A percentile compares a stretch with the other conserved stretches of the same genome.
Conservation (phyloP, 2,797 vertebrate genomes). For the Chelidonichthys spinosus region DNA sequence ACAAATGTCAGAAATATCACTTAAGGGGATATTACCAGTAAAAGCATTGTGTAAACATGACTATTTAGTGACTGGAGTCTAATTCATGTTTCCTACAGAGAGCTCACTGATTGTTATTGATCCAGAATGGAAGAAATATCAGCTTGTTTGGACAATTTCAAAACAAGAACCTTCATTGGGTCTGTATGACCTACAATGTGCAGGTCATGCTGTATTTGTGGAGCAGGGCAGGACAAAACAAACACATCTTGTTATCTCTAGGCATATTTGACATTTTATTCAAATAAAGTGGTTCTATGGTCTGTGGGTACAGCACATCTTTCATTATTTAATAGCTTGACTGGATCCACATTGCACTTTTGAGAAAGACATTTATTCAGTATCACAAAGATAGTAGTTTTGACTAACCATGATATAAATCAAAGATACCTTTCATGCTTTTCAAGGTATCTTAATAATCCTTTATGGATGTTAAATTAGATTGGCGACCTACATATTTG, state of each 20-base stretch:
- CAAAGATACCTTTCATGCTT: no score
- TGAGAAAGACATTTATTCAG: no score
- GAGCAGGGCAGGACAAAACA: slow-evolving; percentile 21
- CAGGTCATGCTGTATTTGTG: slow-evolving; percentile 27
- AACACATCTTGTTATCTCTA: slow-evolving; percentile 48
- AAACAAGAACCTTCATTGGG: slow-evolving; percentile 52
- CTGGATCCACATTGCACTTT: no score
- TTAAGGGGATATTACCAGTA: neutral
- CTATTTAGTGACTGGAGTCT: neutral
- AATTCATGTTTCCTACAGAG: neutral
- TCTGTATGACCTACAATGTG: slow-evolving; percentile 52
- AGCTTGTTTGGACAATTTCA: slow-evolving; percentile 44
- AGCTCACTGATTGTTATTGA: slow-evolving; percentile 7
- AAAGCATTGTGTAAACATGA: neutral
- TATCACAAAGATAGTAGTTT: no score
- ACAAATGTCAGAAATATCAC: neutral
- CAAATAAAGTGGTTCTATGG: no score
- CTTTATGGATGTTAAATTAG: no score
- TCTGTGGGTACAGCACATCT: no score
- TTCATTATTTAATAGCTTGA: no score
- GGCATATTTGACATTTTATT: slow-evolving; percentile 12
- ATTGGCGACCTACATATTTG: no score
- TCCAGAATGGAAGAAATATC: neutral
- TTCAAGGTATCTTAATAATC: no score
- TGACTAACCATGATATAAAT: no score